Percentiles rank a stretch among this genome's conserved stretches.
phyloP scores from a whole-genome alignment of 2,113 vertebrate species.

The Hyperopisus bebe region DNA sequence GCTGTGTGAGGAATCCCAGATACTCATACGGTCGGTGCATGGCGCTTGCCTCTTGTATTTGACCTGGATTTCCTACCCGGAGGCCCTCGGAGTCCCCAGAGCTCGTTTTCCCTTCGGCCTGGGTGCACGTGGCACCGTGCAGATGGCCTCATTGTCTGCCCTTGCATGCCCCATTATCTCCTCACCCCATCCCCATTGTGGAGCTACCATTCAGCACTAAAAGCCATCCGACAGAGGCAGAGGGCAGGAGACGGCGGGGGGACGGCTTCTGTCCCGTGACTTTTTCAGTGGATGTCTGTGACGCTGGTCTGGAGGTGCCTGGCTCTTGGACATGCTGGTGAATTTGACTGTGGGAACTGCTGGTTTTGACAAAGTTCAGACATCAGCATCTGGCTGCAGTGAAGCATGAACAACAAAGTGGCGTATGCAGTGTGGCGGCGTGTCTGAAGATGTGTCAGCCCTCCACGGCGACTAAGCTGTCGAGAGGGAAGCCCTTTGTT shows the following conservation, averaged over 20 bases:
- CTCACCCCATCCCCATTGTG: background rate
- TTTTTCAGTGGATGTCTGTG: background rate
- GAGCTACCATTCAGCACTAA: background rate
- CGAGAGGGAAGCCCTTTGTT: background rate
- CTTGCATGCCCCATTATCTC: background rate
- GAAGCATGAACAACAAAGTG: background rate
- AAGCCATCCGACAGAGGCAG: background rate
- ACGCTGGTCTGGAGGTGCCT: background rate
- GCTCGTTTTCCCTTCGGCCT: background rate
- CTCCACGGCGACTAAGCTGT: background rate
- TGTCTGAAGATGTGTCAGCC: background rate
- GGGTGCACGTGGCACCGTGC: background rate
- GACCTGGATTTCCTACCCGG: background rate
- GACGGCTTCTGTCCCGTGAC: background rate
- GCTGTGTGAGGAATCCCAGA: background rate
- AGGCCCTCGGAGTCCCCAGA: background rate
- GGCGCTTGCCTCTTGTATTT: background rate
- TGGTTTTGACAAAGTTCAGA: background rate
- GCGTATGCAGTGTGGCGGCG: background rate
- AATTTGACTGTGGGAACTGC: background rate
- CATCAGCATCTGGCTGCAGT: background rate
- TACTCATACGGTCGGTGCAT: background rate
- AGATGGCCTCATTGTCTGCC: constrained; percentile 8
- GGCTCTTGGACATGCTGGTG: background rate
- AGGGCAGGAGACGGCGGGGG: background rate